Base-by-base conservation (phyloP, 2,888 invertebrate genomes). In the Mylabris sibirica region DNA sequence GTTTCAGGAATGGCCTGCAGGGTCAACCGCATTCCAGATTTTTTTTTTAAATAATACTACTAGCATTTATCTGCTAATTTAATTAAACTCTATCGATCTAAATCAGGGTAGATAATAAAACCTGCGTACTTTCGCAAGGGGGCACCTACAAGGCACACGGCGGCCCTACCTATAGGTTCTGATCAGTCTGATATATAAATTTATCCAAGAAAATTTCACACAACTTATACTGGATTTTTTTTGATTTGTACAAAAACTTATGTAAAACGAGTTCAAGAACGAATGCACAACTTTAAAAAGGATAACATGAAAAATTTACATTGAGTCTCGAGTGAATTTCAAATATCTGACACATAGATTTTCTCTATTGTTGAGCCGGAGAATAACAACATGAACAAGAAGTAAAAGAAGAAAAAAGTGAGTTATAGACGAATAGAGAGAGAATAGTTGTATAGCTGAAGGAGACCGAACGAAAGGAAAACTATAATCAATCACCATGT, bases 291-390 rank as follows among this genome's bases (percentile, higher is more conserved):
- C 1, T 44, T 17, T 44, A 17, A 6, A 38, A 38, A 44, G 4
- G 41, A 44, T n/a, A 44, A 44, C 5, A 44, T 17, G 17, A 44
- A 44, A 44, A 44, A 44, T 44, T 44, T 44, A 44, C 41, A 44
- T 44, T 17, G 17, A 44, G 1, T 6, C 41, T 17, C 41, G n/a
- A 44, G 41, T 44, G 41, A 44, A 44, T 44, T 44, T 44, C 41
- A 17, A 44, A 44, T 44, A 11, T 44, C n/a, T 38, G 30, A 30
- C 30, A 30, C 30, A 30, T 12, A 12, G 14, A 12, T 3, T 44
- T 17, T 44, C 17, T 44, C 44, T 44, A 44, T 17, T 17, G 44
- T 44, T n/a, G 44, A 44, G 11, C 14, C 3, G 12, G 44, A n/a
- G n/a, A 44, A 44, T 3, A 17, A 44, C 17, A 3, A 38, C n/a